Base-by-base conservation (phyloP, 2,113 vertebrate species). In the Callocephalon fimbriatum region DNA sequence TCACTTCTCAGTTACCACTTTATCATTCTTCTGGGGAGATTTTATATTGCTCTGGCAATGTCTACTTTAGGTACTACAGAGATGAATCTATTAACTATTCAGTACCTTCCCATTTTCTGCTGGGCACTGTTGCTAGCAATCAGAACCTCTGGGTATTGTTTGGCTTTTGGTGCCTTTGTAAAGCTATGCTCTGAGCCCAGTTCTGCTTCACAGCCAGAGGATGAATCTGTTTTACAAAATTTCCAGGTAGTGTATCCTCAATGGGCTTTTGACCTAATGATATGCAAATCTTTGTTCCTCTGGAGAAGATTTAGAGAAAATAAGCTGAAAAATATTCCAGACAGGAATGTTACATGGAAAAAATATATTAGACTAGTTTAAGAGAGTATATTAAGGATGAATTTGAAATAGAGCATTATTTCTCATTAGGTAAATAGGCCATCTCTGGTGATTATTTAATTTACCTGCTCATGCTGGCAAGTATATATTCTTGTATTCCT, bases 251-350 rank as follows among this genome's bases (percentile, higher is more conserved):
- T 51, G 16, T 45, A 83, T 62, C 65, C 78, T 86, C 86, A 51
- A 6, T 17, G 58, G 88, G 94, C 87, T 94, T 97, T 85, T 81
- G 73, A 96, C 91, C 62, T 86, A 79, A 82, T 26, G 23, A 80
- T 86, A 92, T 58, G 31, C 38, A 94, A 96, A 96, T 86, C 29
- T 56, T 75, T 67, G 35, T 62, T 82, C 7, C 32, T 38, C 37
- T 31, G 21, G 83, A 93, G 80, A 68, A 97, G 85, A 81, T 42
- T 1, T 56, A 73, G 79, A 79, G 44, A 93, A 95, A 91, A 86
- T 86, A 86, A 92, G 40, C 37, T 85, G 75, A 61, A 85, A 95
- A 95, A 83, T 93, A 95, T 83, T 97, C 94, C 90, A 95, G 72
- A 50, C 68, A 95, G 80, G 35, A 86, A 85, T 42, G 62, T 65